Conservation (phyloP, 2,113 vertebrate species). For the Galeopterus variegatus region DNA sequence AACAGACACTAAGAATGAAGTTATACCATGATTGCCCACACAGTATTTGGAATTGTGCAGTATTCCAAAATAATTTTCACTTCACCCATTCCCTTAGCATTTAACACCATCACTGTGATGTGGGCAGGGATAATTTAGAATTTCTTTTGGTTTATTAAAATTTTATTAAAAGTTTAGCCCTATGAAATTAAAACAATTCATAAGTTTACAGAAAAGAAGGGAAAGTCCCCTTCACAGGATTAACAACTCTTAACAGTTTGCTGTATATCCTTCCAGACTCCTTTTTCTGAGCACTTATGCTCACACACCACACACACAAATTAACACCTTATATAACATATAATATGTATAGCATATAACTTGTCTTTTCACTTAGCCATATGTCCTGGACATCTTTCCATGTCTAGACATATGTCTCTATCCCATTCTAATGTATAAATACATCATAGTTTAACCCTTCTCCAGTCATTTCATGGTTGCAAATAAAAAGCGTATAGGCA, state of each 20-base stretch:
- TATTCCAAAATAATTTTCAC: constrained; percentile 35
- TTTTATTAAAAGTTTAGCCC: constrained; percentile 4
- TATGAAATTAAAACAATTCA: not conserved
- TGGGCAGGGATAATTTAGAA: not conserved
- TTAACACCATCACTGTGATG: not conserved
- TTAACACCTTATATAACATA: not conserved
- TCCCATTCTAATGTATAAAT: not conserved
- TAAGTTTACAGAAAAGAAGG: constrained; percentile 1
- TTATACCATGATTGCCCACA: not conserved
- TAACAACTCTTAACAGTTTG: constrained; percentile 17
- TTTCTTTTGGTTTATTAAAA: constrained; percentile 9
- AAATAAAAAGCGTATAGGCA: not conserved
- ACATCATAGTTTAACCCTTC: not conserved
- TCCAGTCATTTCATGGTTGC: not conserved
- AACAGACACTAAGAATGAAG: not conserved
- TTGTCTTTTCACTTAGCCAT: constrained; percentile 22
- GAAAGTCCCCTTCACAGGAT: not conserved
- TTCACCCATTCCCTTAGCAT: not conserved
- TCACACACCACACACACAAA: not conserved
- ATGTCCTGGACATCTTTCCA: not conserved
- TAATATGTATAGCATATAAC: not conserved
- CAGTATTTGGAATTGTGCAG: not conserved
- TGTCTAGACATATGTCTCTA: not conserved
- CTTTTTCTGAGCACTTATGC: not conserved
- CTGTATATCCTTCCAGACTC: not conserved